Conservation (phyloP, 2,113 vertebrate species). For the Platysternon megacephalum region DNA sequence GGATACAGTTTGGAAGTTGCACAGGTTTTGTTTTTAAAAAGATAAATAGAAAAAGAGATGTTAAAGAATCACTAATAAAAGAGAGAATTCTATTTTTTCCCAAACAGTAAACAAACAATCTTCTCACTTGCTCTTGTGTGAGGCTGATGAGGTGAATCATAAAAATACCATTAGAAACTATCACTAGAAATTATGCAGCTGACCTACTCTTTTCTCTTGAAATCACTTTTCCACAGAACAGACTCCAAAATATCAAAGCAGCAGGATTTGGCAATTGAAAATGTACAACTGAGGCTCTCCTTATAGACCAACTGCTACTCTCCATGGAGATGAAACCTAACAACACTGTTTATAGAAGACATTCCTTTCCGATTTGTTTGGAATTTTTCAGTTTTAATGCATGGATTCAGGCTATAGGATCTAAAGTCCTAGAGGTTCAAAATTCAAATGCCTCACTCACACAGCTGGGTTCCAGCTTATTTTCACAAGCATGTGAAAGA, state of each 20-base stretch:
- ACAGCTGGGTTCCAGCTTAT: constrained; percentile 17
- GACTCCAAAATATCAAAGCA: not conserved
- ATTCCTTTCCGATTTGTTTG: not conserved
- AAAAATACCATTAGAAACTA: not conserved
- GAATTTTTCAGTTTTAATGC: not conserved
- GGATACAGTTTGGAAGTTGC: not conserved
- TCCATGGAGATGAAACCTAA: not conserved
- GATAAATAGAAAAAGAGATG: not conserved
- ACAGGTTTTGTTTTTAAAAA: not conserved
- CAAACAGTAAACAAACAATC: not conserved
- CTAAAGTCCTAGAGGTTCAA: not conserved
- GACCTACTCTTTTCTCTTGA: not conserved
- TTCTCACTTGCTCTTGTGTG: not conserved
- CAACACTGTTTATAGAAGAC: not conserved
- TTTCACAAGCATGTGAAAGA: not conserved
- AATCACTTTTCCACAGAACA: not conserved
- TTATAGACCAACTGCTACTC: not conserved
- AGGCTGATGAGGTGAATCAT: not conserved
- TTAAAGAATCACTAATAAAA: not conserved
- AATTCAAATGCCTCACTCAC: not conserved
- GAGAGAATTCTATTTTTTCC: not conserved
- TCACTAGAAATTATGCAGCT: not conserved
- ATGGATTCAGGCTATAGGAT: not conserved
- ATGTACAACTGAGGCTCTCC: not conserved
- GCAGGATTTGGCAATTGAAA: not conserved